Evolutionary conservation across 2,888 invertebrate species (phyloP), one percentile per base, ranked within the genome.

Genomic region (Meandrusa payeni): DNA sequence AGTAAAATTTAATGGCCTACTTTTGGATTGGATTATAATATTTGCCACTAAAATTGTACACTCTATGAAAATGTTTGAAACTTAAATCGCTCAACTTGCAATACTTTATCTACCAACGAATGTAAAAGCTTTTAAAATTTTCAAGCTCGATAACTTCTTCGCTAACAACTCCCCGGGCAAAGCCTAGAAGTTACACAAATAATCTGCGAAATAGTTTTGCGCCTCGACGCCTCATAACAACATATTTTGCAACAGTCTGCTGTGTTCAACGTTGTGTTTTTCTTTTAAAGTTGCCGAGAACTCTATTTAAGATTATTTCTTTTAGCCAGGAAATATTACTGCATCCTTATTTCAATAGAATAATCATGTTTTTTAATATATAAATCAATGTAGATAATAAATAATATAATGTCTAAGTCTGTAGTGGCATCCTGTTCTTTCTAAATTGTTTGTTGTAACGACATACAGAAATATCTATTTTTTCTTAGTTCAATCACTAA

Each of bases 161-260:
- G 61, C 61, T 61, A 65, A 64, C 62, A 64, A 66, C 62, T 63
- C 62, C 56, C 59, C 53, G 53, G 50, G 54, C 54, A 64, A 61
- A 66, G 67, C 61, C 64, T 64, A 63, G 62, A 64, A 69, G 68
- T 69, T 68, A 68, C 60, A 67, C 61, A 71, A 71, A 73, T 74
- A 70, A 69, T 68, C 59, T 58, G 61, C 57, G 56, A 69, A 69
- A 69, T 64, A 68, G 68, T 72, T 73, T 63, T 55, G 61, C 59
- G 58, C 55, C 58, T 55, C 55, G 54, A 51, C 61, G 65, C 64
- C 59, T 65, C 61, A 64, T 68, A 72, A 63, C 68, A 71, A 64
- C 64, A 70, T 64, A 61, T 68, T 71, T 62, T 51, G 53, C 60
- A 56, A 56, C 61, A 64, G 57, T 61, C 59, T 62, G 58, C 63